Percentiles rank a stretch among this genome's conserved stretches.
Conservation (phyloP, 2,113 vertebrate genomes). For the Lates calcarifer region DNA sequence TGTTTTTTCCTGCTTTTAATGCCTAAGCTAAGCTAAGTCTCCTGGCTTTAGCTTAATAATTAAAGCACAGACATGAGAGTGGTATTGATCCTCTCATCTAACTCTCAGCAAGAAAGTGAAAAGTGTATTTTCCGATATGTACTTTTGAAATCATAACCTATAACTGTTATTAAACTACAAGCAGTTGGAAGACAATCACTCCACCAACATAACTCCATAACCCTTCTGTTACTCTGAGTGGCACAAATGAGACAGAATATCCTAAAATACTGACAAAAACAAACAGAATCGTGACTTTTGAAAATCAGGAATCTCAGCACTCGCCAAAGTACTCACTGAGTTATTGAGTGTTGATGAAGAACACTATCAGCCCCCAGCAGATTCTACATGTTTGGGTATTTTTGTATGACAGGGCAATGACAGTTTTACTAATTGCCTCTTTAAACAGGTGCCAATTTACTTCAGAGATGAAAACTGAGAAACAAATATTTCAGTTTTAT, state of each 20-base stretch:
- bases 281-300: conserved; percentile 4
- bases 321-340: conserved; percentile 38
- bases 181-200: not conserved
- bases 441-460: conserved; percentile 19
- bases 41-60: too few species aligned
- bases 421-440: conserved; percentile 18
- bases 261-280: conserved; percentile 16
- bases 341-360: conserved; percentile 22
- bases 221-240: not conserved
- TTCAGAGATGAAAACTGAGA: not conserved
- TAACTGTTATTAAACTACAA: too few species aligned
- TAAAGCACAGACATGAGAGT: too few species aligned
- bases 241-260: not conserved
- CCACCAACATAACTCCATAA: not conserved
- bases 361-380: conserved; percentile 53
- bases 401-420: not conserved
- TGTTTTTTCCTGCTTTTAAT: too few species aligned
- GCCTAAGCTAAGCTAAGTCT: too few species aligned
- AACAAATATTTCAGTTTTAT: not conserved
- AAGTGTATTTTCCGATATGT: too few species aligned
- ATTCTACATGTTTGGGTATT: not conserved
- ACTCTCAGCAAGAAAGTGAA: too few species aligned
- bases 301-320: conserved; percentile 46
- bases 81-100: too few species aligned
- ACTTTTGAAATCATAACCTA: too few species aligned